phyloP scores from a whole-genome alignment of 2,888 invertebrate species.

The Tribolium freemani region DNA sequence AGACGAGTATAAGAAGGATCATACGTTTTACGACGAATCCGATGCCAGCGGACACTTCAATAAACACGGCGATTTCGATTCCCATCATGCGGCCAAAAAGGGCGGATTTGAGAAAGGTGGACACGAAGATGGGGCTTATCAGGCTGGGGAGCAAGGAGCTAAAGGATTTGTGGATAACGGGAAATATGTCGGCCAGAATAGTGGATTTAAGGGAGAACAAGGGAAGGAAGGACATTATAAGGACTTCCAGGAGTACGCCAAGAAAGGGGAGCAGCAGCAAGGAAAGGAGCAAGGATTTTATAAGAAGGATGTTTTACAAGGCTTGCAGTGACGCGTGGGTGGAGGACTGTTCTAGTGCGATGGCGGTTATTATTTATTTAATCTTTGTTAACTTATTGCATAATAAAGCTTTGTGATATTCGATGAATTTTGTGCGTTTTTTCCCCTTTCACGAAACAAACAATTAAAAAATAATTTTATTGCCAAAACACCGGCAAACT shows the following conservation, averaged over 20 bases:
- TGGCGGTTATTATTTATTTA: slow-evolving; percentile 17
- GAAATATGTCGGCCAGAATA: slow-evolving; percentile 62
- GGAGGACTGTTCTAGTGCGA: background rate
- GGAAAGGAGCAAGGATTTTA: slow-evolving; percentile 63
- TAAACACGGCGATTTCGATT: slow-evolving; percentile 74
- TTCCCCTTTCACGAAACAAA: too few species aligned
- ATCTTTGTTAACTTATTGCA: slow-evolving; percentile 35
- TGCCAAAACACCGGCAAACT: too few species aligned
- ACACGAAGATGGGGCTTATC: slow-evolving; percentile 70
- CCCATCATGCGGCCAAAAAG: slow-evolving; percentile 71
- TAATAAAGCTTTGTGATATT: slow-evolving; percentile 29
- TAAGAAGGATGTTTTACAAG: slow-evolving; percentile 20
- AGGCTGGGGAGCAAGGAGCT: slow-evolving; percentile 71
- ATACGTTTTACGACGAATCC: slow-evolving; percentile 81
- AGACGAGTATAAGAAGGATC: slow-evolving; percentile 84
- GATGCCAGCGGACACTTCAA: slow-evolving; percentile 77
- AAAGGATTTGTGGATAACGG: slow-evolving; percentile 74
- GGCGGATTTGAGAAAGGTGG: slow-evolving; percentile 74
- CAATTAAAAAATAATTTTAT: too few species aligned
- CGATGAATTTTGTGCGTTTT: background rate
- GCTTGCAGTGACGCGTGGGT: background rate
- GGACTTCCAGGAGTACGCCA: slow-evolving; percentile 71
- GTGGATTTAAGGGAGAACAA: slow-evolving; percentile 72
- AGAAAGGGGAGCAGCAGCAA: slow-evolving; percentile 70
- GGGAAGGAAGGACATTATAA: slow-evolving; percentile 72